Conservation (phyloP, 2,113 vertebrate genomes). For the Columba janthina region DNA sequence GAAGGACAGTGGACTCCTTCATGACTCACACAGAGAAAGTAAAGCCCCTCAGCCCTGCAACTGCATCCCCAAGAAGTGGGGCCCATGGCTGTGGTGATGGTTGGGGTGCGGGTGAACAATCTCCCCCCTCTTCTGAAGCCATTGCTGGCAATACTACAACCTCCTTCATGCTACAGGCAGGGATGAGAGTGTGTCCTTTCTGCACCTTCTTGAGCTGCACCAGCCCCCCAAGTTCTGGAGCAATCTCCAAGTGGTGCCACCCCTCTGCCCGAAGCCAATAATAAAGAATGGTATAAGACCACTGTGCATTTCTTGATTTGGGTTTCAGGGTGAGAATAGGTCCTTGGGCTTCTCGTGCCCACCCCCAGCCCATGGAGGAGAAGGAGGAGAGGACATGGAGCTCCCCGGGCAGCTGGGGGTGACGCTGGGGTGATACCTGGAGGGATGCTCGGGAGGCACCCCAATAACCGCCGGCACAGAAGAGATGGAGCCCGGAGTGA, state of each 20-base stretch:
- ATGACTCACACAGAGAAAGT: background rate
- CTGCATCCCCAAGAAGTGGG: background rate
- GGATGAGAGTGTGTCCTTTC: background rate
- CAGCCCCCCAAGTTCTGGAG: background rate
- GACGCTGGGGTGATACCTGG: background rate
- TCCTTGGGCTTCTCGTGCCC: fast-evolving
- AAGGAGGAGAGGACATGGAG: background rate
- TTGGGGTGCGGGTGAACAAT: fast-evolving
- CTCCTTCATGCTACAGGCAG: background rate
- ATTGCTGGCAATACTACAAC: background rate
- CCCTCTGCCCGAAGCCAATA: background rate
- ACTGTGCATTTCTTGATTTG: background rate
- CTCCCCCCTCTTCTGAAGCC: fast-evolving
- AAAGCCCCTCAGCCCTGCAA: background rate
- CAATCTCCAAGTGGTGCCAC: background rate
- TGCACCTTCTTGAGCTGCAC: background rate
- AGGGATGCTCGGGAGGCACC: background rate
- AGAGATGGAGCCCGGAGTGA: background rate
- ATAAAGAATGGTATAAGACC: background rate
- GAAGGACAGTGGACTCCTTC: background rate
- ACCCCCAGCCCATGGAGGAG: background rate
- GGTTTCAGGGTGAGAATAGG: fast-evolving
- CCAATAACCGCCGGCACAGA: fast-evolving
- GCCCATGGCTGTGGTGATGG: fast-evolving
- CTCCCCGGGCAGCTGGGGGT: fast-evolving